Evolutionary conservation across 1,140 invertebrate genomes (phyloP).

Genomic region (Heliconius hermathena): DNA sequence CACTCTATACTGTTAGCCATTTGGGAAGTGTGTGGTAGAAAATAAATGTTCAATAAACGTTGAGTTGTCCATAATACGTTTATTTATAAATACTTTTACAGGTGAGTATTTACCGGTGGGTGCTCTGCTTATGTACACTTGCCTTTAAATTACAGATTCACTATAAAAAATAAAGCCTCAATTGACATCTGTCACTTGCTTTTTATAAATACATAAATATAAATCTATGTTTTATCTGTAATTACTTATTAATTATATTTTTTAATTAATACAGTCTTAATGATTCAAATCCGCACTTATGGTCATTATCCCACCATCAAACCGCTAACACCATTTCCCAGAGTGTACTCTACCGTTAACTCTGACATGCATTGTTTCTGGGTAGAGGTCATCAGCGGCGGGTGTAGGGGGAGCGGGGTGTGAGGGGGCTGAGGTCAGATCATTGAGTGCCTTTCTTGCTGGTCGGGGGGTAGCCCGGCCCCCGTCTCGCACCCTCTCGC

Average conservation of each 20-base stretch:
- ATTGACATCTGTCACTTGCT: conserved; percentile 6
- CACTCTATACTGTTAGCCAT: not conserved
- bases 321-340: conserved; percentile 61
- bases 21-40: not conserved
- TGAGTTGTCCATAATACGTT: conserved; percentile 23
- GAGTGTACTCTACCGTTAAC: not conserved
- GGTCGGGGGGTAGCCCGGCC: conserved; percentile 62
- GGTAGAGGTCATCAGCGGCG: conserved; percentile 68
- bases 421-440: conserved; percentile 52
- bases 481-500: conserved; percentile 53
- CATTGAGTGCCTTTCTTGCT: conserved; percentile 50
- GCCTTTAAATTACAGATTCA: not conserved
- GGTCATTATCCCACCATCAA: not conserved
- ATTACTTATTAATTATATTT: not conserved
- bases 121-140: conserved; percentile 29
- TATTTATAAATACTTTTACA: conserved; percentile 54
- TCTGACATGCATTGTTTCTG: conserved; percentile 50
- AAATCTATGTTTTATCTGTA: conserved; percentile 9
- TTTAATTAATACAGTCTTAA: not conserved
- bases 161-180: not conserved
- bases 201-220: not conserved
- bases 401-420: conserved; percentile 57
- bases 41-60: conserved; percentile 28
- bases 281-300: not conserved
- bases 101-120: conserved; percentile 62